Percentiles rank a stretch among this genome's conserved stretches.
Evolutionary conservation across 2,113 vertebrate species (phyloP).

Genomic region (Eidolon helvum): DNA sequence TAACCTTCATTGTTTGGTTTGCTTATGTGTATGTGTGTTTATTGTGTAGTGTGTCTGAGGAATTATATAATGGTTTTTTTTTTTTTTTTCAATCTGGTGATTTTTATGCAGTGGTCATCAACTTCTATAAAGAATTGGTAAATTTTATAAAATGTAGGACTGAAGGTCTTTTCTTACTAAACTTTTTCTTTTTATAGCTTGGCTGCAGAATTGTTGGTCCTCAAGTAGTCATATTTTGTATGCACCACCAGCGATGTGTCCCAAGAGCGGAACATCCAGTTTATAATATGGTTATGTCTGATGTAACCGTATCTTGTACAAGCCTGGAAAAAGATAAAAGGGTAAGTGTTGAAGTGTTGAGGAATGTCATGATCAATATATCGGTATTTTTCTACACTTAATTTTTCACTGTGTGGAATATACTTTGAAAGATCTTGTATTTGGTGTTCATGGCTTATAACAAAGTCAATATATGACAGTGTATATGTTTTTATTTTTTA

Average conservation of each 20-base stretch:
- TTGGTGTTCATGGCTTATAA: neutral
- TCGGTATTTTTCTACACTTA: neutral
- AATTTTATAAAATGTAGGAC: conserved; percentile 22
- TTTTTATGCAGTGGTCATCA: neutral
- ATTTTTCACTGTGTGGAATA: neutral
- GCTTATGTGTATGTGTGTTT: neutral
- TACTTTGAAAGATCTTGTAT: neutral
- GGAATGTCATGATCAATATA: neutral
- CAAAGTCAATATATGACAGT: neutral
- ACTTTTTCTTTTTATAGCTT: conserved; percentile 82
- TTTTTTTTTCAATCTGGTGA: neutral
- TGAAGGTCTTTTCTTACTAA: neutral
- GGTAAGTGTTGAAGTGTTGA: conserved; percentile 78
- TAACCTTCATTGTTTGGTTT: neutral
- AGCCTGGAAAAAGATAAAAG: conserved; percentile 93
- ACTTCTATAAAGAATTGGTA: conserved; percentile 7
- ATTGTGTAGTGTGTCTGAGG: neutral
- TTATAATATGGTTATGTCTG: conserved; percentile 96
- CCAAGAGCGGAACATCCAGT: conserved; percentile 94
- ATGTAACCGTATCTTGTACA: conserved; percentile 93
- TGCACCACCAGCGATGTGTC: conserved; percentile 92
- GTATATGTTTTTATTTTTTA: neutral
- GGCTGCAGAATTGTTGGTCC: conserved; percentile 96
- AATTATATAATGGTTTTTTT: neutral
- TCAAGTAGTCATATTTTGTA: conserved; percentile 94